phyloP scores from a whole-genome alignment of 2,797 vertebrate genomes.

The Furcifer pardalis region DNA sequence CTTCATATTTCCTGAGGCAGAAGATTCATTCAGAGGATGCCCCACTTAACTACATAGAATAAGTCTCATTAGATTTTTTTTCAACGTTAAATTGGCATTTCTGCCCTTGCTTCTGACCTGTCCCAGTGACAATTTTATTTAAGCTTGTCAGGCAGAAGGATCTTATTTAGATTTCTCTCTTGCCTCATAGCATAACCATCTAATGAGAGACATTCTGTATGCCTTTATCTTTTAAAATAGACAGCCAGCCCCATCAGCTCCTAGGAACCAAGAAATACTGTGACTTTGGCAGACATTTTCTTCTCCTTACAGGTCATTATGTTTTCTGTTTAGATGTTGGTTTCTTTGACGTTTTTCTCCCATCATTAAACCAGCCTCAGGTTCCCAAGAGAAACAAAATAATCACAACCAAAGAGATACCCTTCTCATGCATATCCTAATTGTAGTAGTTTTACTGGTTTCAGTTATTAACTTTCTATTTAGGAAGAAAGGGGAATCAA shows the following conservation, averaged over 20 bases:
- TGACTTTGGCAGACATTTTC: background rate
- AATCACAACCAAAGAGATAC: background rate
- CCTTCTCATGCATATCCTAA: background rate
- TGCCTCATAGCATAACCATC: conserved; percentile 53
- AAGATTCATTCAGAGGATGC: conserved; percentile 40
- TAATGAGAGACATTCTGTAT: conserved; percentile 3
- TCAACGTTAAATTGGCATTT: conserved; percentile 38
- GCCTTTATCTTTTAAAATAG: conserved; percentile 48
- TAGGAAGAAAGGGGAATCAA: background rate
- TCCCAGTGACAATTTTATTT: conserved; percentile 57
- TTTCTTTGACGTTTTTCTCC: background rate
- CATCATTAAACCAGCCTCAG: background rate
- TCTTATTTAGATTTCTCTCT: conserved; percentile 38
- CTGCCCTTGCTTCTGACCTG: conserved; percentile 25
- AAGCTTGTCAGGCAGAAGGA: conserved; percentile 35
- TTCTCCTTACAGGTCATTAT: background rate
- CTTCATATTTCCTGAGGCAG: conserved; percentile 46
- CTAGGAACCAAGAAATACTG: fast-evolving
- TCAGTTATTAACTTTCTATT: background rate
- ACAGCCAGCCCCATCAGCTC: conserved; percentile 25
- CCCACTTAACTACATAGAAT: conserved; percentile 58
- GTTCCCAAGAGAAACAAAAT: background rate
- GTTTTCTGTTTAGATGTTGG: background rate
- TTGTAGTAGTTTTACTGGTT: background rate
- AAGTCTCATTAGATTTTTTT: conserved; percentile 43